Base-by-base conservation (phyloP, 2,888 invertebrate species). In the Xylota sylvarum region DNA sequence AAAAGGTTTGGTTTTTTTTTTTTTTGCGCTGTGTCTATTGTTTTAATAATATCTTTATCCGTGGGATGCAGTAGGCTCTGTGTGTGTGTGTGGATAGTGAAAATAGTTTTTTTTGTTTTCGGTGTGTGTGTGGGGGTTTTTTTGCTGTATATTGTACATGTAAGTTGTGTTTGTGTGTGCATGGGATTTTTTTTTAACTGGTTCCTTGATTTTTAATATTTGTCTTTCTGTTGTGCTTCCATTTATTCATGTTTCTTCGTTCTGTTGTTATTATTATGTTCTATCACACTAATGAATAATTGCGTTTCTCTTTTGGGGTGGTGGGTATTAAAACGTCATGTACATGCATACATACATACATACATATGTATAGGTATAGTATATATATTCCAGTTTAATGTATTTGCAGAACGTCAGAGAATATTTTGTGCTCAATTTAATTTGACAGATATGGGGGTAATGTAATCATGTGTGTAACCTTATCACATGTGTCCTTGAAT, bases 401-500 rank as follows among this genome's bases (percentile, higher is more conserved):
- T 52, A n/a, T 62, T 14, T 14, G 27, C 1, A 37, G 10, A 37
- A 23, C 19, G 35, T 19, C 12, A 9, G 35, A 56, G 58, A 12
- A 27, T 60, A 27, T n/a, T 23, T 27, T 60, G 10, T 43, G 27
- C 30, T n/a, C 10, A 64, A 46, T 32, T 12, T 27, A 62, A 32
- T 64, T 30, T 17, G 64, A 30, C 27, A 64, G 30, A 64, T 32
- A 14, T 5, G 17, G 1, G 17, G 10, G 35, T 56, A 60, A 67
- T 52, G 27, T 52, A 52, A 37, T n/a, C 14, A 40, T 35, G 32
- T 48, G 46, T 35, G 46, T 23, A 35, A n/a, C 10, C 50, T 52
- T 52, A 67, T 67, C 52, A 52, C 37, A 10, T 52, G 35, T 67
- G 67, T 52, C 67, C 67, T 65, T 65, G 65, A 50, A 35, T 19